These are phyloP conservation scores for Chrysomela aeneicollis DNA, from an alignment of 2,888 invertebrate genomes.

Conservation along the genomic window DNA sequence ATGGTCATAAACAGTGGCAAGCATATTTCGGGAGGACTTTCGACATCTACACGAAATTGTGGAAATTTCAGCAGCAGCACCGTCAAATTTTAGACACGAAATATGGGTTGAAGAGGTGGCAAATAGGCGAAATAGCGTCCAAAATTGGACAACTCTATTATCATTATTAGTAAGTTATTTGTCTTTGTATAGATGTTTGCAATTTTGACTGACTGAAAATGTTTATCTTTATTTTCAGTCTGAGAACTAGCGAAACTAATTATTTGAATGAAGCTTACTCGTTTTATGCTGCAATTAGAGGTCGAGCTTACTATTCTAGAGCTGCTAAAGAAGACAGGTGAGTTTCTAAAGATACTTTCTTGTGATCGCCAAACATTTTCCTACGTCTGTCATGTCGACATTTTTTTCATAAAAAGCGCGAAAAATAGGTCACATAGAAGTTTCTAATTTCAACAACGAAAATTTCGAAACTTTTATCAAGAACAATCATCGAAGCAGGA, in stretches of 20 bases:
- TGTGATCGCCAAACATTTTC: too few relatives aligned
- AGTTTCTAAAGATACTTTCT: constrained; percentile 29
- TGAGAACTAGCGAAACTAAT: constrained; percentile 95
- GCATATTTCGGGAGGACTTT: constrained; percentile 96
- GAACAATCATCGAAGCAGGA: too few relatives aligned
- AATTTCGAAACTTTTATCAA: too few relatives aligned
- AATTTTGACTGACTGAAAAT: not conserved
- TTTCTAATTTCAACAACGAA: too few relatives aligned
- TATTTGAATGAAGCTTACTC: constrained; percentile 96
- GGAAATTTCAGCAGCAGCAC: constrained; percentile 98
- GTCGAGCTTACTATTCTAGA: constrained; percentile 92
- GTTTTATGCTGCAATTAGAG: constrained; percentile 94
- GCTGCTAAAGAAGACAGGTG: constrained; percentile 91
- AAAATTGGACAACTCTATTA: constrained; percentile 99
- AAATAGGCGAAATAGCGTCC: constrained; percentile 97
- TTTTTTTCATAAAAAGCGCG: too few relatives aligned
- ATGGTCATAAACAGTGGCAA: constrained; percentile 98
- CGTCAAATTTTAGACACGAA: constrained; percentile 88
- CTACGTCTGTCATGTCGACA: too few relatives aligned
- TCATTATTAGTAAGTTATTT: constrained; percentile 89
- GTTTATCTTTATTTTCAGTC: constrained; percentile 63
- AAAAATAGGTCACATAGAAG: too few relatives aligned
- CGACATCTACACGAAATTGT: constrained; percentile 95
- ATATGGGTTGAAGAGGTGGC: constrained; percentile 96
- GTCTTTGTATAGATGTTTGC: not conserved